These are phyloP conservation scores for Protosalanx chinensis DNA, from an alignment of 2,797 vertebrate genomes.

Conservation along the genomic window DNA sequence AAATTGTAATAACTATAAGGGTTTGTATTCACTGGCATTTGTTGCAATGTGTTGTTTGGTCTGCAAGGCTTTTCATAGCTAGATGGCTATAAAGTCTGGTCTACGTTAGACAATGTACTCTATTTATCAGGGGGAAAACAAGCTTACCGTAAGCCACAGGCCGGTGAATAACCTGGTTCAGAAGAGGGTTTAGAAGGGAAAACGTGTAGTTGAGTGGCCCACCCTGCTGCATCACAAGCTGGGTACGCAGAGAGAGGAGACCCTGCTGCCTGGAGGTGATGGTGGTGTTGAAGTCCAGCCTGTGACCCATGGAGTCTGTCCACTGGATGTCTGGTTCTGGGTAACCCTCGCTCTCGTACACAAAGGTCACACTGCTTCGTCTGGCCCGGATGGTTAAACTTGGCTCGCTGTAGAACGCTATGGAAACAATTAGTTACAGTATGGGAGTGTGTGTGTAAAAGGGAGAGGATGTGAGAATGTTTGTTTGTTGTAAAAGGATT, in stretches of 20 bases:
- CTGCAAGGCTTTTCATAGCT: too few species aligned
- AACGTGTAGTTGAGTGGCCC: slow-evolving; percentile 21
- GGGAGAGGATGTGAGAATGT: too few species aligned
- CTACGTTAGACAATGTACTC: too few species aligned
- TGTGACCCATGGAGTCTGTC: not conserved
- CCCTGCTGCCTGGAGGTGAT: not conserved
- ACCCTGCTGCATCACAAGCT: not conserved
- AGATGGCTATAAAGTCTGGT: too few species aligned
- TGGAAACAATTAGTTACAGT: not conserved
- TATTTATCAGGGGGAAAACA: too few species aligned
- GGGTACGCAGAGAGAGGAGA: slow-evolving; percentile 13
- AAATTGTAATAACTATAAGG: too few species aligned
- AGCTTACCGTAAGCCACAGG: slow-evolving; percentile 27
- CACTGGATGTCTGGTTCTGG: slow-evolving; percentile 29
- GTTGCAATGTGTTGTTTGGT: too few species aligned
- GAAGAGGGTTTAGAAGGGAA: slow-evolving; percentile 25
- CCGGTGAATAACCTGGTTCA: slow-evolving; percentile 29
- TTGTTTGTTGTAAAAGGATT: too few species aligned
- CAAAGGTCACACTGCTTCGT: not conserved
- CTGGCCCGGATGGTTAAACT: slow-evolving; percentile 11
- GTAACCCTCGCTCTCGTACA: slow-evolving; percentile 31
- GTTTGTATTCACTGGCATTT: too few species aligned
- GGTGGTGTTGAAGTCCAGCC: slow-evolving; percentile 3
- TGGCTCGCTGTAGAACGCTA: slow-evolving; percentile 38
- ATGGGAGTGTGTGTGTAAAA: too few species aligned